These are phyloP conservation scores for Anomalospiza imberbis DNA, from an alignment of 2,797 vertebrate species.

Conservation along the genomic window DNA sequence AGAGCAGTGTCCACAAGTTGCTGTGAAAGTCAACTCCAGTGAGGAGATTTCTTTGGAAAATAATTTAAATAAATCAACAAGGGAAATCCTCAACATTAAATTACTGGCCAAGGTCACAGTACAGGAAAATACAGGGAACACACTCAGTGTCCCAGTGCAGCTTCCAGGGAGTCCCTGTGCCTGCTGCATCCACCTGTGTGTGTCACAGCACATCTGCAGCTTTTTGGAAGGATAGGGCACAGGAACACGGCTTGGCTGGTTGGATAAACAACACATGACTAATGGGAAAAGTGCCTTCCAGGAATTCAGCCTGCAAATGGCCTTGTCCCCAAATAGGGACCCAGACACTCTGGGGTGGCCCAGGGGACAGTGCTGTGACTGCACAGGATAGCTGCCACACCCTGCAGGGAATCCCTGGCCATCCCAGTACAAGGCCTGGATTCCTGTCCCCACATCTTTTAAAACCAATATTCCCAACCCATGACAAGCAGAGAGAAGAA, in stretches of 20 bases:
- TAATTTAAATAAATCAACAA: not conserved
- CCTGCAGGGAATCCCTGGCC: not conserved
- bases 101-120: not conserved
- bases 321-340: not conserved
- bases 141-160: not conserved
- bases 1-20: accelerated
- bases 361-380: not conserved
- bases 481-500: not conserved
- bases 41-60: not conserved
- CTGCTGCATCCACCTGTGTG: not conserved
- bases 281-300: not conserved
- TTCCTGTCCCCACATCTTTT: not conserved
- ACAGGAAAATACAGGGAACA: not conserved
- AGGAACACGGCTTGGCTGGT: not conserved
- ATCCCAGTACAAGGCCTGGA: not conserved
- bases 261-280: not conserved
- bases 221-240: not conserved
- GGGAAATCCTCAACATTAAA: not conserved
- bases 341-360: not conserved
- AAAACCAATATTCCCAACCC: not conserved
- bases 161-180: not conserved
- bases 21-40: not conserved
- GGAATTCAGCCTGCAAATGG: not conserved
- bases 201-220: not conserved
- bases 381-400: not conserved